Evolutionary conservation across 2,797 vertebrate genomes (phyloP).

Genomic region (Setipinna tenuifilis): DNA sequence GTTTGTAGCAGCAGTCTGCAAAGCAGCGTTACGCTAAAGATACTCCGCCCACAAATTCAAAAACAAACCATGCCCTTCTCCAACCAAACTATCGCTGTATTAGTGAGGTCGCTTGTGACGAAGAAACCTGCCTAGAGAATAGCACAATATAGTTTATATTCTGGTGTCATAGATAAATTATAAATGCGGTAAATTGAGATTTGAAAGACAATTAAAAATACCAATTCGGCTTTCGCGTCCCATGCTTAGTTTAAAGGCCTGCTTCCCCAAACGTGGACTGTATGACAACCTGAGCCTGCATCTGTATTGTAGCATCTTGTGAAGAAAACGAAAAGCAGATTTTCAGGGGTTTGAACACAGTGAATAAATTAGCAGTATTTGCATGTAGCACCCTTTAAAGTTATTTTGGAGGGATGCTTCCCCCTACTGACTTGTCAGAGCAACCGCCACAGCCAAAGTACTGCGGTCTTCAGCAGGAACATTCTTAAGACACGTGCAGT

Average conservation of each 20-base stretch:
- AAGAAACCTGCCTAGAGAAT: not conserved
- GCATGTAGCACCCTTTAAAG: not conserved
- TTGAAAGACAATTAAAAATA: not conserved
- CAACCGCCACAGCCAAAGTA: no score
- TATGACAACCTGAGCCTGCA: no score
- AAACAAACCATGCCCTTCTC: slow-evolving; percentile 31
- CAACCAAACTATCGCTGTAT: slow-evolving; percentile 37
- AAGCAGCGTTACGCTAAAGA: slow-evolving; percentile 34
- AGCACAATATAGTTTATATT: not conserved
- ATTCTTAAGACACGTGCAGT: no score
- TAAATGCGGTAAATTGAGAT: not conserved
- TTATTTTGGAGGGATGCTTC: not conserved
- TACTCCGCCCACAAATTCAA: slow-evolving; percentile 33
- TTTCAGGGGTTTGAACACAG: no score
- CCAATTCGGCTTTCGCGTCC: no score
- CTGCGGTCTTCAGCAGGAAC: no score
- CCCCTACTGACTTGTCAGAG: not conserved
- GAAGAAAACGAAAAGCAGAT: no score
- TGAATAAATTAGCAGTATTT: no score
- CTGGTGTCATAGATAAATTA: not conserved
- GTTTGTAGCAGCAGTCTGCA: slow-evolving; percentile 45
- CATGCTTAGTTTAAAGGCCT: no score
- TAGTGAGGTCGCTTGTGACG: not conserved
- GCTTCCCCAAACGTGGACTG: no score
- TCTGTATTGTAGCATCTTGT: no score